Base-by-base conservation (phyloP, 2,888 invertebrate genomes). In the Marasmarcha lunaedactyla region DNA sequence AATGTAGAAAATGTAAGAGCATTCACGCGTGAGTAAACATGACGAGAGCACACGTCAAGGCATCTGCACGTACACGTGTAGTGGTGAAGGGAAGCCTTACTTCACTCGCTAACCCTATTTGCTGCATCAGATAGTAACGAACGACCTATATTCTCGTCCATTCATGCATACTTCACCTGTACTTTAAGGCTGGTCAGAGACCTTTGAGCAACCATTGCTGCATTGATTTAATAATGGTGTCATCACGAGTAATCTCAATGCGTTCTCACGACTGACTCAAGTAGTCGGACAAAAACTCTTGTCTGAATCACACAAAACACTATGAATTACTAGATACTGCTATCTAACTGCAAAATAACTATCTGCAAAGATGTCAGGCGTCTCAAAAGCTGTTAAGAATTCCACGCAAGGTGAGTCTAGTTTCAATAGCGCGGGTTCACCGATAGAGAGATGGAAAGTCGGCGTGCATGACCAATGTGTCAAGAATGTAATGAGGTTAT, bases 81-180 rank as follows among this genome's bases (percentile, higher is more conserved):
- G 7, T 54, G 38, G 47, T 46, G 53, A 20, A 20, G 20, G 42
- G 76, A 78, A 77, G 76, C 76, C 76, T 49, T 72, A 74, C 57
- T 51, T 55, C 48, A 53, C 14, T 12, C 34, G 14, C 56, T 76
- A 76, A 77, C 68, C 72, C 69, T 74, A 71, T 77, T 74, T 74
- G 57, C 60, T 52, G 59, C 57, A 58, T 55, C 54, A 59, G 46
- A 55, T 58, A 60, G 46, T 54, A 55, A 59, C 50, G 46, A 44
- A 48, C 49, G 54, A 46, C 53, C 57, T 59, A 60, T 53, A 55
- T 65, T 55, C 54, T 50, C 51, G 47, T 56, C 50, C 57, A 60
- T 60, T 59, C 56, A 63, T 42, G 20, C 33, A 40, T 36, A 35
- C 36, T 27, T 15, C 15, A 13, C 25, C 20, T 25, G 36, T 36